These are phyloP conservation scores for Myrmophylax atrothorax DNA, from an alignment of 2,113 vertebrate species.

Conservation along the genomic window DNA sequence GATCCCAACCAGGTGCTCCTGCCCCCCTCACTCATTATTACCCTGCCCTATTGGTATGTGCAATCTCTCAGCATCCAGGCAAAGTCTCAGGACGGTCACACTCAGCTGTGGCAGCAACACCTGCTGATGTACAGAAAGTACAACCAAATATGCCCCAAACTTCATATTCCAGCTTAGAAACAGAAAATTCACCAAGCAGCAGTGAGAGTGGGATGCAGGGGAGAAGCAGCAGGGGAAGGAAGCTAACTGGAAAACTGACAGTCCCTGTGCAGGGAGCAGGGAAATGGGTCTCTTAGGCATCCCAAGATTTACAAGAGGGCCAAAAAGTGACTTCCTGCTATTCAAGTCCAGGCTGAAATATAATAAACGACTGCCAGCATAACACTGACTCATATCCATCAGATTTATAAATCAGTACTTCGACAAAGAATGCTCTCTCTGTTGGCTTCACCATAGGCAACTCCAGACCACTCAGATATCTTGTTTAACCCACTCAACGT, in stretches of 20 bases:
- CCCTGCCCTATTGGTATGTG: not conserved
- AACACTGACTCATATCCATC: constrained; percentile 67
- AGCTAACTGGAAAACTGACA: constrained; percentile 23
- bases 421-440: not conserved
- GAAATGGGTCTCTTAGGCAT: constrained; percentile 55
- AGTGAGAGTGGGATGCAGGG: not conserved
- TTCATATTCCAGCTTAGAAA: not conserved
- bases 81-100: not conserved
- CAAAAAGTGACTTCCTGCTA: constrained; percentile 64
- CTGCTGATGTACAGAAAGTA: not conserved
- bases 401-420: constrained; percentile 56
- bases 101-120: not conserved
- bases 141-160: not conserved
- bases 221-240: constrained; percentile 42
- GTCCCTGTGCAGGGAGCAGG: not conserved
- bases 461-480: not conserved
- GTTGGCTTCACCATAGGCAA: not conserved
- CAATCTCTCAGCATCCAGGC: not conserved
- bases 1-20: not conserved
- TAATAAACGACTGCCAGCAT: constrained; percentile 52
- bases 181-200: not conserved
- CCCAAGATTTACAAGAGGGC: constrained; percentile 44
- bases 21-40: not conserved
- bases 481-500: not conserved
- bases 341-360: constrained; percentile 48